These are phyloP conservation scores for Argyra leucocephala DNA, from an alignment of 2,888 invertebrate genomes.

Conservation along the genomic window DNA sequence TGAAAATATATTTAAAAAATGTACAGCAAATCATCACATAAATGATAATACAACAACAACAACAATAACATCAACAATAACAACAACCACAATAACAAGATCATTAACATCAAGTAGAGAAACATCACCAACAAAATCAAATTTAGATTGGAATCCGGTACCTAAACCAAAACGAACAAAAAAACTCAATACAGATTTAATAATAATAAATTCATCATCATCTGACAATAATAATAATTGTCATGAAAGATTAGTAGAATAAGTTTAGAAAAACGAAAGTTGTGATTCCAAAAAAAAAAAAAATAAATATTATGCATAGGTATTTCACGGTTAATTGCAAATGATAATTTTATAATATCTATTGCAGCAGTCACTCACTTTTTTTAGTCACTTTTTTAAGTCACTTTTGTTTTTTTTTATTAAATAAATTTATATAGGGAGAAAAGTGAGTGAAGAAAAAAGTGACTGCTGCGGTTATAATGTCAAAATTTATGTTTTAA, in stretches of 20 bases:
- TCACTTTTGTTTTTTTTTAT: too few species aligned
- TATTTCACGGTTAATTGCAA: too few species aligned
- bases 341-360: too few species aligned
- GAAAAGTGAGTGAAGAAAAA: too few species aligned
- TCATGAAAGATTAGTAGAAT: background rate
- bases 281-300: too few species aligned
- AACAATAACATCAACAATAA: constrained; percentile 34
- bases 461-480: too few species aligned
- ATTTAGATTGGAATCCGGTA: constrained; percentile 43
- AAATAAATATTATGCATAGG: too few species aligned
- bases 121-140: constrained; percentile 39
- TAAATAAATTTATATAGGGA: too few species aligned
- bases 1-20: constrained; percentile 20
- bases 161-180: constrained; percentile 41
- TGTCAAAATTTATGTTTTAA: too few species aligned
- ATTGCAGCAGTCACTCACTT: too few species aligned
- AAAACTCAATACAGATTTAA: constrained; percentile 22
- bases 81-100: constrained; percentile 33
- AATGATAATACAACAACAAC: constrained; percentile 21
- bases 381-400: too few species aligned
- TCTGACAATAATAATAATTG: background rate
- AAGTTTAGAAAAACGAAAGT: too few species aligned
- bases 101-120: constrained; percentile 31
- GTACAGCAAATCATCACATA: constrained; percentile 11
- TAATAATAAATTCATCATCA: background rate